These are phyloP conservation scores for Grantiella picta DNA, from an alignment of 2,113 vertebrate species.

Conservation along the genomic window DNA sequence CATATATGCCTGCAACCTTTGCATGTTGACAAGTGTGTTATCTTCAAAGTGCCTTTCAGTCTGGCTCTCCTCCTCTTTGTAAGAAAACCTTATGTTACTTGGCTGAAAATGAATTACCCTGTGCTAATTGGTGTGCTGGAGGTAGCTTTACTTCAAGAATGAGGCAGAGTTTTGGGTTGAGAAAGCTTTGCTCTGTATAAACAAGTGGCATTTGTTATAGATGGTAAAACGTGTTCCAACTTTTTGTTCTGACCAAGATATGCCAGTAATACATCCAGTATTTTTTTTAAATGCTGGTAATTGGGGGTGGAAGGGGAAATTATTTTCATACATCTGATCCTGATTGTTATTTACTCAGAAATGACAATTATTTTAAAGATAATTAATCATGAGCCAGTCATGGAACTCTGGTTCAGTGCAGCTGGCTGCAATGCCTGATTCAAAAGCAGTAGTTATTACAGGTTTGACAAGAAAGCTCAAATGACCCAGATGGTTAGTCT, in stretches of 20 bases:
- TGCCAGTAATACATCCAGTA: not conserved
- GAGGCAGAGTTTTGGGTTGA: not conserved
- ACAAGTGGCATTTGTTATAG: not conserved
- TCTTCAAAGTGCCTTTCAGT: not conserved
- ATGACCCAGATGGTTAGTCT: slow-evolving; percentile 60
- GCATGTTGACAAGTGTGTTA: not conserved
- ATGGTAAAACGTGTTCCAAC: not conserved
- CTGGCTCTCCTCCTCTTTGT: not conserved
- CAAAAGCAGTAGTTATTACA: slow-evolving; percentile 49
- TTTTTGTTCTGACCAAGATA: slow-evolving; percentile 26
- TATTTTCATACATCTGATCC: not conserved
- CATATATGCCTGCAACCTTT: not conserved
- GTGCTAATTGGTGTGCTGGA: slow-evolving; percentile 12
- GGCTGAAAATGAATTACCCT: not conserved
- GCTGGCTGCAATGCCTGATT: slow-evolving; percentile 19
- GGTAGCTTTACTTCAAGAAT: not conserved
- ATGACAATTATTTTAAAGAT: not conserved
- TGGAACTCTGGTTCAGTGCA: not conserved
- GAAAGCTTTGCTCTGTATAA: not conserved
- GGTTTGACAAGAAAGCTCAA: slow-evolving; percentile 56
- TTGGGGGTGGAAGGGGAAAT: not conserved
- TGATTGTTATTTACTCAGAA: slow-evolving; percentile 6
- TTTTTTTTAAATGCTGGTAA: not conserved
- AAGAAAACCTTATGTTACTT: not conserved
- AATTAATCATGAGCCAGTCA: not conserved